A percentile compares a stretch with the other conserved stretches of the same genome.
phyloP scores from a whole-genome alignment of 2,797 vertebrate species.

The Eulemur rubriventer region DNA sequence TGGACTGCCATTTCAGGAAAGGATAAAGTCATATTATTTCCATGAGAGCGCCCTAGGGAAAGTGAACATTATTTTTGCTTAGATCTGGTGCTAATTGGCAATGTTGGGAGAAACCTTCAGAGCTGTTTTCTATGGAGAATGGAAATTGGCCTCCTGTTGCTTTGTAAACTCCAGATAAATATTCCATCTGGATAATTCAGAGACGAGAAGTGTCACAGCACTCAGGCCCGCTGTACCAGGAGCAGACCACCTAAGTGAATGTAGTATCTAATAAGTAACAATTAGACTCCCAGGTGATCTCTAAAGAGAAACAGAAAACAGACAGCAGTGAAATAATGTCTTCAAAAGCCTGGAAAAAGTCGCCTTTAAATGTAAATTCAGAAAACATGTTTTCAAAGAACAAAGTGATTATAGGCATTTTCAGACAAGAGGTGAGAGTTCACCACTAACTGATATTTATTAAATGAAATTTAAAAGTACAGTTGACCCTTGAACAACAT shows the following conservation, averaged over 20 bases:
- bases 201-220: neutral
- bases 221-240: neutral
- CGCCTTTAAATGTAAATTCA: neutral
- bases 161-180: neutral
- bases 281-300: neutral
- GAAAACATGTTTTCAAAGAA: neutral
- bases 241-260: neutral
- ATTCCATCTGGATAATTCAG: neutral
- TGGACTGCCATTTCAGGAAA: neutral
- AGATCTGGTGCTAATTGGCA: neutral
- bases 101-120: neutral
- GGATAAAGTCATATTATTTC: neutral
- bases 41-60: fast-evolving
- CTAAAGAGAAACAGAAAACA: neutral
- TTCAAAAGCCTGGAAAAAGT: neutral
- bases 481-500: neutral
- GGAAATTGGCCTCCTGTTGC: neutral
- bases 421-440: neutral
- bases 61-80: neutral
- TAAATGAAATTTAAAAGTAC: neutral
- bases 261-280: neutral
- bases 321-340: neutral
- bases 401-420: neutral
- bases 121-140: neutral
- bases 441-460: neutral